Percentiles rank a stretch among this genome's conserved stretches.
phyloP scores from a whole-genome alignment of 2,888 invertebrate species.

The Stegana nigrithorax region DNA sequence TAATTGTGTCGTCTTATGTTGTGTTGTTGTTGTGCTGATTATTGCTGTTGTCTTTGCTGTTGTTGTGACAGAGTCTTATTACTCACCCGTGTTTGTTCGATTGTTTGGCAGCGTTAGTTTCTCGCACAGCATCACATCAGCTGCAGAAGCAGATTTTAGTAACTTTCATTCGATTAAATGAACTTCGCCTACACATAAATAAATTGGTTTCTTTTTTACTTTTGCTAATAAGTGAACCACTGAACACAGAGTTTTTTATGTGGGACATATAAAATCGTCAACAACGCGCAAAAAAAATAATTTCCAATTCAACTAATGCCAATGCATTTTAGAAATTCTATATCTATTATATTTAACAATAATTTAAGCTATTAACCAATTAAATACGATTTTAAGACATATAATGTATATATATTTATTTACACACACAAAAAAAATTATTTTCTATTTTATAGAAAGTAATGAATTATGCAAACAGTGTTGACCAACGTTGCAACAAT shows the following conservation, averaged over 20 bases:
- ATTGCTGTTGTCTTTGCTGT: not conserved
- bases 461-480: conserved; percentile 6
- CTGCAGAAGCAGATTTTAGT: not conserved
- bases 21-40: not conserved
- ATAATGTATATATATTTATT: too few relatives aligned
- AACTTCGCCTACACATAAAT: not conserved
- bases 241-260: not conserved
- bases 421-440: conserved; percentile 4
- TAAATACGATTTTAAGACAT: too few relatives aligned
- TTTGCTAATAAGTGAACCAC: not conserved
- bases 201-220: not conserved
- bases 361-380: too few relatives aligned
- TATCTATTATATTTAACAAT: too few relatives aligned
- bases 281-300: too few relatives aligned
- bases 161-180: not conserved
- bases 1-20: not conserved
- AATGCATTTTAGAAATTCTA: too few relatives aligned
- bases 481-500: not conserved
- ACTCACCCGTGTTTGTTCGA: conserved; percentile 13
- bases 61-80: not conserved
- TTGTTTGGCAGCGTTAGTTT: conserved; percentile 2
- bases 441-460: conserved; percentile 8
- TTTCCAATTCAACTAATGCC: too few relatives aligned
- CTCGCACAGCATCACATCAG: not conserved
- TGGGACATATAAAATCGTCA: too few relatives aligned